Evolutionary conservation across 1,140 invertebrate genomes (phyloP), one percentile per base, ranked within the genome.

Genomic region (Temnothorax curvispinosus): DNA sequence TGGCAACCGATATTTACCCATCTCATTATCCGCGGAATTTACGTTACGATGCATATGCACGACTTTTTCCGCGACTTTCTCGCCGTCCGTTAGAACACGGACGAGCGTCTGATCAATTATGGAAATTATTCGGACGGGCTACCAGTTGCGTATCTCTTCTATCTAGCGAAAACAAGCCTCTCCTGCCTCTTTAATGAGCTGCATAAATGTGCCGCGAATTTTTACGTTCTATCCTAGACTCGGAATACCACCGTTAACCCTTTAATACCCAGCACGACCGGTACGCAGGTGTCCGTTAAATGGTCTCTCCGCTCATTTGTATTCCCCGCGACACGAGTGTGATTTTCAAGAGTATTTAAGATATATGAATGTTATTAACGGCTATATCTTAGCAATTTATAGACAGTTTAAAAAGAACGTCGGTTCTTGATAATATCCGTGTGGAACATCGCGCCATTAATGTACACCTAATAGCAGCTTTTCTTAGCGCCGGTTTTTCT

Each of bases 11-110:
- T 92, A 90, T 92, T 93, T 92, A 91, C 77, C 87, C 88, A 91
- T 92, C 92, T 93, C 91, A 92, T 92, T 92, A 93, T 92, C 77
- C 86, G 81, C 69, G 75, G 77, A 84, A 92, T 93, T 93, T 92
- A 93, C 92, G 90, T 85, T 89, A 91, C 91, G 87, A 90, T 88
- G 80, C 56, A 7, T 47, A 69, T 50, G 69, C 21, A 38, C 56
- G 80, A 84, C 35, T 81, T 89, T 27, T 90, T 92, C 87, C 84
- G 78, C 47, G 50, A 21, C 74, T 76, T 58, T 47, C 84, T 87
- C 60, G 87, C 85, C 76, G 85, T 6, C 85, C 90, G 62, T 41
- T 67, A 52, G 76, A 52, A 65, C 44, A 35, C 77, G 62, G 35
- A 64, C 88, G 88, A 88, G 72, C 91, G 86, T 85, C 90, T 81